phyloP scores from a whole-genome alignment of 2,113 vertebrate species.

The Misgurnus anguillicaudatus region DNA sequence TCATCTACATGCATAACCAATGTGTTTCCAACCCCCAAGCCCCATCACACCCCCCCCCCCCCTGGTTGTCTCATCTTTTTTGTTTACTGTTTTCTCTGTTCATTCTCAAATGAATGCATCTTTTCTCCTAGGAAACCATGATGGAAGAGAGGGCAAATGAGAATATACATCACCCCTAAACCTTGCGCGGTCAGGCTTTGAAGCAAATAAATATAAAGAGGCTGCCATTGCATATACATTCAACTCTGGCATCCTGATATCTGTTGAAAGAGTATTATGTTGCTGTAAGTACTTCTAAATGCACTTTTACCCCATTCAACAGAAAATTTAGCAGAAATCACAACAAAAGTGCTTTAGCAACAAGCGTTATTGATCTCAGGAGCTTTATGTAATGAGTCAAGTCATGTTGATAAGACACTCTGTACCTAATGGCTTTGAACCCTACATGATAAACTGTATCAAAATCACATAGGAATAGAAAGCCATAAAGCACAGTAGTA shows the following conservation, averaged over 20 bases:
- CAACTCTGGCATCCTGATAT: background rate
- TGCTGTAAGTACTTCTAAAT: background rate
- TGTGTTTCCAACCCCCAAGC: background rate
- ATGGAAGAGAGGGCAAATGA: constrained; percentile 35
- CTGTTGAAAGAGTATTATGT: constrained; percentile 1
- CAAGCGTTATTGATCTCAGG: background rate
- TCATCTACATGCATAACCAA: constrained; percentile 53
- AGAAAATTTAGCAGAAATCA: background rate
- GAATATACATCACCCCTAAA: constrained; percentile 19
- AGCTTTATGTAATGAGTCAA: background rate
- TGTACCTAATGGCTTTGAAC: constrained; percentile 98
- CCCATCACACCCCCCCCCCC: background rate
- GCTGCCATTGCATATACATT: background rate
- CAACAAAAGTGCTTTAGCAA: background rate
- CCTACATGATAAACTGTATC: constrained; percentile 91
- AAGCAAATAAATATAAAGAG: background rate
- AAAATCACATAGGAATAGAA: constrained; percentile 99
- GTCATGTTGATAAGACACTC: constrained; percentile 71
- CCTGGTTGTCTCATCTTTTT: constrained; percentile 1
- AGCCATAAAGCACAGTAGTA: constrained; percentile 94
- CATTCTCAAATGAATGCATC: constrained; percentile 43
- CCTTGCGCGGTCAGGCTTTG: background rate
- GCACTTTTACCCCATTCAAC: background rate
- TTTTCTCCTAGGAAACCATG: constrained; percentile 42
- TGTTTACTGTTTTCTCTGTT: constrained; percentile 34